A percentile compares a stretch with the other conserved stretches of the same genome.
Conservation (phyloP, 2,113 vertebrate species). For the Taurulus bubalis region DNA sequence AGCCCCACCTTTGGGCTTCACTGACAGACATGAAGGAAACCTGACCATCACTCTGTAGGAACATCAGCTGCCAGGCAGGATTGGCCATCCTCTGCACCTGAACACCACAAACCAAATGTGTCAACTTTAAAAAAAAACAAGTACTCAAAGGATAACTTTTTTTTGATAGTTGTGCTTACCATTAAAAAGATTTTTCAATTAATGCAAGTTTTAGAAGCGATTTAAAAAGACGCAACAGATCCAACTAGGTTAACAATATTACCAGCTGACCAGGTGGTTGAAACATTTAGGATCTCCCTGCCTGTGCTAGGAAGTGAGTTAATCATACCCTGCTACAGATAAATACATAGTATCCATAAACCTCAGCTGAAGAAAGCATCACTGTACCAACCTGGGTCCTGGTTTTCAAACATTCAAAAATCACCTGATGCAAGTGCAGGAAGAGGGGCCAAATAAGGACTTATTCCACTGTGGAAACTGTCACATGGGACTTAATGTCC, state of each 20-base stretch:
- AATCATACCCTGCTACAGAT: too few relatives aligned
- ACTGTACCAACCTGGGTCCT: too few relatives aligned
- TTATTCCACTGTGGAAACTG: not conserved
- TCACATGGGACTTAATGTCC: not conserved
- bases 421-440: not conserved
- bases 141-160: not conserved
- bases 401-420: too few relatives aligned
- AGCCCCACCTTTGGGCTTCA: conserved; percentile 54
- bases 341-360: too few relatives aligned
- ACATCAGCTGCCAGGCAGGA: conserved; percentile 64
- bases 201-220: too few relatives aligned
- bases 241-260: too few relatives aligned
- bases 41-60: conserved; percentile 40
- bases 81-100: conserved; percentile 55
- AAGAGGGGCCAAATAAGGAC: not conserved
- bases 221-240: too few relatives aligned
- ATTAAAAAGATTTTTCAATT: not conserved
- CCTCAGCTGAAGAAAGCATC: too few relatives aligned
- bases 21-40: conserved; percentile 38
- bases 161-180: not conserved
- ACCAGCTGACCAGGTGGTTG: too few relatives aligned
- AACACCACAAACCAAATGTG: not conserved
- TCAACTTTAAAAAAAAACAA: not conserved
- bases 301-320: too few relatives aligned
- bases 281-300: too few relatives aligned